Percentiles rank a stretch among this genome's conserved stretches.
phyloP scores from a whole-genome alignment of 2,113 vertebrate species.

The Caracal caracal region DNA sequence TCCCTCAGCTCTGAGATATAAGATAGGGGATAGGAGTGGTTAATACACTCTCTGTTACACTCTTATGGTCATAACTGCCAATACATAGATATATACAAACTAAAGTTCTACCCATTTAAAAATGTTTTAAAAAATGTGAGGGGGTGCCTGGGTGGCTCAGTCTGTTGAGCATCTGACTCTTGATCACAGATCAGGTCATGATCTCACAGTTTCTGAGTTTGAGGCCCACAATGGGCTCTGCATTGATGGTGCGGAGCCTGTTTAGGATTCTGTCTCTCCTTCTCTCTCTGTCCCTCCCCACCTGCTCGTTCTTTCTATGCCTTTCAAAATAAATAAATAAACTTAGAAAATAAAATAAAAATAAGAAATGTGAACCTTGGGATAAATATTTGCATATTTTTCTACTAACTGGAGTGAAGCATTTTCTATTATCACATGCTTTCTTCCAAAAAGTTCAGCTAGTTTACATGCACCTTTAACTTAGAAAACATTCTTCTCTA shows the following conservation, averaged over 20 bases:
- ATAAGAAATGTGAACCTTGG: not conserved
- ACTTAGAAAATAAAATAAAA: not conserved
- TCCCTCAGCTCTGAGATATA: not conserved
- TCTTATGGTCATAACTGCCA: not conserved
- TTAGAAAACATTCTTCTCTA: not conserved
- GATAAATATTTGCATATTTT: not conserved
- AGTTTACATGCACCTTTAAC: not conserved
- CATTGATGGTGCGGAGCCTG: too few relatives aligned
- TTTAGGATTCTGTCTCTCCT: too few relatives aligned
- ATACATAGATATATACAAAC: not conserved
- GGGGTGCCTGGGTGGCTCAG: too few relatives aligned
- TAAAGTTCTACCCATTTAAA: not conserved
- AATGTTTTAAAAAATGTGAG: too few relatives aligned
- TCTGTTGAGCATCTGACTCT: too few relatives aligned
- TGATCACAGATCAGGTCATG: too few relatives aligned
- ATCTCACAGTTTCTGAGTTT: too few relatives aligned
- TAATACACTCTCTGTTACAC: not conserved
- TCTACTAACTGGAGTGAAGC: not conserved
- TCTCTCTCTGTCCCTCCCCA: too few relatives aligned
- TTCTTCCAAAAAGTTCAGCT: not conserved
- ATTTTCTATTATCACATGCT: not conserved
- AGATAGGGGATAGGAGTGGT: too few relatives aligned
- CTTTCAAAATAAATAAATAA: too few relatives aligned
- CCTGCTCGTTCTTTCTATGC: too few relatives aligned
- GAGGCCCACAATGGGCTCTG: too few relatives aligned